Conservation (phyloP, 2,797 vertebrate species). For the Pipistrellus nathusii region DNA sequence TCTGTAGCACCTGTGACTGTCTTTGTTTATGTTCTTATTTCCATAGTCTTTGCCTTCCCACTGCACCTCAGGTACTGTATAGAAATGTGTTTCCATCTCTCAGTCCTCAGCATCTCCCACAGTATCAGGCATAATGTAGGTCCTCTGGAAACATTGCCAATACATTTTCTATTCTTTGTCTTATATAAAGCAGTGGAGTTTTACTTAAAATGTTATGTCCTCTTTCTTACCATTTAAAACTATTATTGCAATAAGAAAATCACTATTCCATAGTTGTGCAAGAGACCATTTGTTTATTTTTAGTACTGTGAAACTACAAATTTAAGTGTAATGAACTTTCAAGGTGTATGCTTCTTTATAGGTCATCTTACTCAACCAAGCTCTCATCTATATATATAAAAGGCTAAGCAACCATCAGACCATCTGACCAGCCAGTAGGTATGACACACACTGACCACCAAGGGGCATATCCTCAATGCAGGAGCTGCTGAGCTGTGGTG, state of each 20-base stretch:
- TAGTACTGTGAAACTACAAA: not conserved
- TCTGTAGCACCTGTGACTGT: not conserved
- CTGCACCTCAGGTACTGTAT: too few relatives aligned
- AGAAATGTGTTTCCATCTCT: not conserved
- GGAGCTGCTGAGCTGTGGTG: too few relatives aligned
- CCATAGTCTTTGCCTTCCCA: not conserved
- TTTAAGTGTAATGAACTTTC: not conserved
- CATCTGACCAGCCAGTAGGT: too few relatives aligned
- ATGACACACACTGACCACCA: too few relatives aligned
- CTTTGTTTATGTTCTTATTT: not conserved
- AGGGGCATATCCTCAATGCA: too few relatives aligned
- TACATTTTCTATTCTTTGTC: not conserved
- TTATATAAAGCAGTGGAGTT: not conserved
- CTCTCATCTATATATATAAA: not conserved
- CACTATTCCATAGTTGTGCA: not conserved
- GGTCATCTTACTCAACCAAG: not conserved
- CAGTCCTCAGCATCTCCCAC: not conserved
- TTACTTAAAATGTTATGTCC: constrained; percentile 35
- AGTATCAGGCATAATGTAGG: not conserved
- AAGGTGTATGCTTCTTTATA: not conserved
- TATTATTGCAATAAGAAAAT: not conserved
- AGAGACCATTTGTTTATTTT: constrained; percentile 14
- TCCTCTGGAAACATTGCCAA: not conserved
- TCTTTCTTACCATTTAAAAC: not conserved
- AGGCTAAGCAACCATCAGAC: too few relatives aligned